Evolutionary conservation across 2,113 vertebrate genomes (phyloP).

Genomic region (Calonectris borealis): DNA sequence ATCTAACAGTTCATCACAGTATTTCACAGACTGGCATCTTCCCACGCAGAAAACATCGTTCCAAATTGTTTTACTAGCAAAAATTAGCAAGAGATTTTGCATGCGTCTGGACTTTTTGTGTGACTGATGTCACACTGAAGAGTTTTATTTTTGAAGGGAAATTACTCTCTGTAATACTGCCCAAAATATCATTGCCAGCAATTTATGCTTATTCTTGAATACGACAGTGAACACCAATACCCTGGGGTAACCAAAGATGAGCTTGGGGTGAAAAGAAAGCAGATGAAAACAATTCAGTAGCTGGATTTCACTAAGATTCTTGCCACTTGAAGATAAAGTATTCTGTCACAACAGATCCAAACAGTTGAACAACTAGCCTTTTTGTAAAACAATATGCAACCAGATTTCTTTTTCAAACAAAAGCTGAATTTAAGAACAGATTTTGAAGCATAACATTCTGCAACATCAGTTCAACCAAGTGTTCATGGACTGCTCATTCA

Average conservation of each 20-base stretch:
- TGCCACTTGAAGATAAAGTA: neutral
- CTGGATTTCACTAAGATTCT: neutral
- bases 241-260: neutral
- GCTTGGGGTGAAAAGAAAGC: neutral
- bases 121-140: neutral
- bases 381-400: neutral
- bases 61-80: neutral
- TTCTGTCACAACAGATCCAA: neutral
- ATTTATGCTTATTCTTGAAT: neutral
- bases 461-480: neutral
- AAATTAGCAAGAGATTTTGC: neutral
- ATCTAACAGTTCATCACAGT: neutral
- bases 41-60: neutral
- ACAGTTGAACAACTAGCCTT: neutral
- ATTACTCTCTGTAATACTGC: neutral
- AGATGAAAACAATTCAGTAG: neutral
- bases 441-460: neutral
- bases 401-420: neutral
- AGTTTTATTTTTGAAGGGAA: neutral
- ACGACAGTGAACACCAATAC: neutral
- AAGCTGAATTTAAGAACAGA: neutral
- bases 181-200: neutral
- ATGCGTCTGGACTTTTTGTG: neutral
- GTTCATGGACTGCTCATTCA: neutral
- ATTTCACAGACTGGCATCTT: slow-evolving; percentile 8